A percentile compares a stretch with the other conserved stretches of the same genome.
Evolutionary conservation across 2,797 vertebrate genomes (phyloP).

Genomic region (Selene dorsalis): DNA sequence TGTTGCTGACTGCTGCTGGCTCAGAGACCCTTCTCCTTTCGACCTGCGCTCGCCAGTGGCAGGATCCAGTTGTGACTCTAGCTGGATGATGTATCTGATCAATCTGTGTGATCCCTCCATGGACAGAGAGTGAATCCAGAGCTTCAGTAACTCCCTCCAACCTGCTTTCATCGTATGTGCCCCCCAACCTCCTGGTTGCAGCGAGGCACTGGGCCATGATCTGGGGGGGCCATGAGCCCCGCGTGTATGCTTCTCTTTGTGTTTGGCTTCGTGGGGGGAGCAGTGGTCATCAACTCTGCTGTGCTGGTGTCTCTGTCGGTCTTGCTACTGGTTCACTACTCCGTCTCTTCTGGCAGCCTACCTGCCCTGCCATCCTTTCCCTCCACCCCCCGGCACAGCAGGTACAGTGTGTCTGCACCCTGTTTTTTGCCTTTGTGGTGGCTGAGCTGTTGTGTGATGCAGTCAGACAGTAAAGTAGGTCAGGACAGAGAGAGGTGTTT

Average conservation of each 20-base stretch:
- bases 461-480: slow-evolving; percentile 64
- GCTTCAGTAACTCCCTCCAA: slow-evolving; percentile 53
- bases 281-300: slow-evolving; percentile 99
- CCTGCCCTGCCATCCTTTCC: slow-evolving; percentile 91
- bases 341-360: slow-evolving; percentile 89
- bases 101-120: too few relatives aligned
- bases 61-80: too few relatives aligned
- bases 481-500: slow-evolving; percentile 28
- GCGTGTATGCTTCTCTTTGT: slow-evolving; percentile 99
- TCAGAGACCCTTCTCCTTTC: neutral
- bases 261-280: slow-evolving; percentile 99
- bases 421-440: slow-evolving; percentile 5
- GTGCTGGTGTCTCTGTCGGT: slow-evolving; percentile 97
- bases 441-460: slow-evolving; percentile 32
- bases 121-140: slow-evolving; percentile 5
- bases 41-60: too few relatives aligned
- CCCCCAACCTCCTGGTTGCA: slow-evolving; percentile 37
- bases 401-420: slow-evolving; percentile 81
- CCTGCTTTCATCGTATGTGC: slow-evolving; percentile 12
- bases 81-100: too few relatives aligned
- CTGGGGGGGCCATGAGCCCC: slow-evolving; percentile 96
- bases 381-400: slow-evolving; percentile 91
- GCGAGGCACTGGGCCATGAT: slow-evolving; percentile 77
- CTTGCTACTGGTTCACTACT: slow-evolving; percentile 98
- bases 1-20: slow-evolving; percentile 37